Conservation (phyloP, 2,888 invertebrate species). For the Drosophila monieri region DNA sequence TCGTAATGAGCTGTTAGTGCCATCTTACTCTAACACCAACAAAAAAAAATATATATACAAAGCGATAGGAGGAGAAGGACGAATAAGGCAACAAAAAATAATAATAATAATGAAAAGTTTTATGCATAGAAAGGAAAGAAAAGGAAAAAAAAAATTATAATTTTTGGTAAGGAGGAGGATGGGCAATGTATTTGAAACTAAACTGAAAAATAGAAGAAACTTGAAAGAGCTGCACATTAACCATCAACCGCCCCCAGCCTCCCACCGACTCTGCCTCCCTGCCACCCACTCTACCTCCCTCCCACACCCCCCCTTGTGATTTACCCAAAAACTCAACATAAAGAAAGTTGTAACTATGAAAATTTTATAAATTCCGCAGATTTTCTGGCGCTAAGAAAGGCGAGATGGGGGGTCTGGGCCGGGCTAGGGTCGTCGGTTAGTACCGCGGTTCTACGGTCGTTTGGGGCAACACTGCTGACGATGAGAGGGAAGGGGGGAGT, state of each 20-base stretch:
- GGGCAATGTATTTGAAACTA: conserved; percentile 73
- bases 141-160: conserved; percentile 55
- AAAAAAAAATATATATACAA: conserved; percentile 60
- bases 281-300: not conserved
- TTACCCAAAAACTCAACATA: conserved; percentile 50
- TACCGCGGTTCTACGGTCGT: conserved; percentile 27
- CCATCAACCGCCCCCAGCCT: not conserved
- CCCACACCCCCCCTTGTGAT: not conserved
- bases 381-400: conserved; percentile 76
- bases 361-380: conserved; percentile 81
- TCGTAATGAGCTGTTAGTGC: conserved; percentile 38
- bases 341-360: conserved; percentile 81
- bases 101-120: conserved; percentile 74
- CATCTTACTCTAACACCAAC: conserved; percentile 22
- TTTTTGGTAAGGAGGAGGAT: not conserved
- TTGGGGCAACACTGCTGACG: conserved; percentile 30
- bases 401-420: conserved; percentile 12
- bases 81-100: conserved; percentile 46
- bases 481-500: not conserved
- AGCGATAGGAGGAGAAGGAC: not conserved
- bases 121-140: conserved; percentile 62
- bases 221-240: conserved; percentile 1
- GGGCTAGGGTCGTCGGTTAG: conserved; percentile 1
- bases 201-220: conserved; percentile 74
- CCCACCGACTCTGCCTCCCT: not conserved